These are phyloP conservation scores for Ctenoplectra terminalis DNA, from an alignment of 1,140 invertebrate species.

Conservation along the genomic window DNA sequence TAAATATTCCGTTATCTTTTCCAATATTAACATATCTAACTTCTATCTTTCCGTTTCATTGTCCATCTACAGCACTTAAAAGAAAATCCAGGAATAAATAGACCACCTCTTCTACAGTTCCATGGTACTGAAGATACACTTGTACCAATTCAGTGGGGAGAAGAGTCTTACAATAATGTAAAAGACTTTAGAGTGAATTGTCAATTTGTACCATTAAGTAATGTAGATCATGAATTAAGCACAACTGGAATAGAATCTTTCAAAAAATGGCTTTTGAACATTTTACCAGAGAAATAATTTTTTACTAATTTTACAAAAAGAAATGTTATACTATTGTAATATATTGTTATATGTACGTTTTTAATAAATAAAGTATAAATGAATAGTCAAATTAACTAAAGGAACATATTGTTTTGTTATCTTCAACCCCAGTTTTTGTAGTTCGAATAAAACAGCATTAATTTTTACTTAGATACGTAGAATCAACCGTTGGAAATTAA, in stretches of 20 bases:
- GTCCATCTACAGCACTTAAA: slow-evolving; percentile 40
- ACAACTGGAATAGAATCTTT: slow-evolving; percentile 78
- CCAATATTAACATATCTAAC: background rate
- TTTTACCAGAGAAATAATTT: slow-evolving; percentile 52
- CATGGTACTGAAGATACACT: slow-evolving; percentile 82
- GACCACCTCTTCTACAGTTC: slow-evolving; percentile 75
- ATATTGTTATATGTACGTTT: background rate
- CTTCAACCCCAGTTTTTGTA: background rate
- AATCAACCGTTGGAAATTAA: too few species aligned
- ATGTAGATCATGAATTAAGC: slow-evolving; percentile 84
- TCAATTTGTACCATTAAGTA: slow-evolving; percentile 81
- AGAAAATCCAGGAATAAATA: slow-evolving; percentile 18
- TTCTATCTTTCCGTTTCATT: background rate
- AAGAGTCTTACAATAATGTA: slow-evolving; percentile 81
- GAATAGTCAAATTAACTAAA: background rate
- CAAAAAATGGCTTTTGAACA: slow-evolving; percentile 61
- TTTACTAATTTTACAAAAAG: too few species aligned
- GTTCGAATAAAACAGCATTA: too few species aligned
- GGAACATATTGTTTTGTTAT: background rate
- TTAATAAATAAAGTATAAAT: background rate
- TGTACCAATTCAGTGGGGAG: slow-evolving; percentile 84
- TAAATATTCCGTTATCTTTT: background rate
- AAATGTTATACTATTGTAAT: background rate
- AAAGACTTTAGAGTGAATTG: slow-evolving; percentile 81
- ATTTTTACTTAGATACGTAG: too few species aligned